Conservation (phyloP, 2,888 invertebrate genomes). For the Julus scanicus region DNA sequence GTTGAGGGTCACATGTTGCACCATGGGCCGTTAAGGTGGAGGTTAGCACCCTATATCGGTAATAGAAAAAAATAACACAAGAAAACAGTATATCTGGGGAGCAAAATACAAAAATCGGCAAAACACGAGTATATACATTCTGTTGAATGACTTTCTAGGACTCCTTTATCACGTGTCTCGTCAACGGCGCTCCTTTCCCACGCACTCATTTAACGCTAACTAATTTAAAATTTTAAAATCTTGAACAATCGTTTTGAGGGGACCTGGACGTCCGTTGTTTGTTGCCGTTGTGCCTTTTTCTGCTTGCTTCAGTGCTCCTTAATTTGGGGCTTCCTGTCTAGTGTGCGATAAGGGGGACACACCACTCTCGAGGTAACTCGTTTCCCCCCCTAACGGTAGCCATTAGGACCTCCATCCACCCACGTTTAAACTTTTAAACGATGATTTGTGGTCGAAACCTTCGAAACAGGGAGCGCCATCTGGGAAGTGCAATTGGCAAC, state of each 20-base stretch:
- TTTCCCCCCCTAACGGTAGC: neutral
- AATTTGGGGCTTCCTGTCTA: conserved; percentile 10
- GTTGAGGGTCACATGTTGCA: neutral
- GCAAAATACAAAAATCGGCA: too few species aligned
- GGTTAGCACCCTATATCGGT: too few species aligned
- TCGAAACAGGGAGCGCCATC: neutral
- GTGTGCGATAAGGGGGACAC: neutral
- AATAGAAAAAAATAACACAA: too few species aligned
- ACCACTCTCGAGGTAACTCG: neutral
- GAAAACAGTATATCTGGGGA: too few species aligned
- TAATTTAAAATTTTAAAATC: neutral
- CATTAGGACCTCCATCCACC: neutral
- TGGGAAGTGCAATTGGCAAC: neutral
- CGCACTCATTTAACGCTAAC: conserved; percentile 2
- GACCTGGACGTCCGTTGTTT: conserved; percentile 15
- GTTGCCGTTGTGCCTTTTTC: neutral
- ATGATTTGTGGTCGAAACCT: neutral
- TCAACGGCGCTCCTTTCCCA: conserved; percentile 10
- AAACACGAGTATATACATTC: too few species aligned
- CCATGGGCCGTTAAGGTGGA: conserved; percentile 9
- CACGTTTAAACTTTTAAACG: neutral
- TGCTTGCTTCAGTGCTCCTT: neutral
- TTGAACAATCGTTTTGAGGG: neutral
- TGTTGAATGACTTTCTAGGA: too few species aligned
- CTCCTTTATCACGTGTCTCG: neutral